Conservation (phyloP, 2,113 vertebrate species). For the Ancistrus triradiatus region DNA sequence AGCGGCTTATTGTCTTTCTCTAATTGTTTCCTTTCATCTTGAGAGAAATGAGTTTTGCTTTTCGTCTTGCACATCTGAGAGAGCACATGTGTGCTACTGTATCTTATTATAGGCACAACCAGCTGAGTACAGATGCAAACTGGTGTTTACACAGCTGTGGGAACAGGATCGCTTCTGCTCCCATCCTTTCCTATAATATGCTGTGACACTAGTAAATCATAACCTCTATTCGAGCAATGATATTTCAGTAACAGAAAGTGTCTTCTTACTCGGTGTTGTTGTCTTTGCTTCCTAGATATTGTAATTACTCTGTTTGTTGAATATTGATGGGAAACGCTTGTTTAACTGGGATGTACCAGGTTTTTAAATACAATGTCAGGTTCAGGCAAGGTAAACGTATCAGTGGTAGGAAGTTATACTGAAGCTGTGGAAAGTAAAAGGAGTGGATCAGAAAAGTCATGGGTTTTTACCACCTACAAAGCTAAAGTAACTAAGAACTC, state of each 20-base stretch:
- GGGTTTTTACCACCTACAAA: too few species aligned
- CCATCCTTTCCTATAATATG: conserved; percentile 12
- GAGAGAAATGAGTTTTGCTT: conserved; percentile 20
- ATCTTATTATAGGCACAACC: conserved; percentile 29
- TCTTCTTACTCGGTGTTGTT: too few species aligned
- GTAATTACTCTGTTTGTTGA: too few species aligned
- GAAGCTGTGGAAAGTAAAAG: too few species aligned
- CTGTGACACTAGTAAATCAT: neutral
- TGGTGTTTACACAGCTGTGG: conserved; percentile 35
- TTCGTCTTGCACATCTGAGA: conserved; percentile 18
- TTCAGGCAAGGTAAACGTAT: too few species aligned
- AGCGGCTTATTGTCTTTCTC: conserved; percentile 26
- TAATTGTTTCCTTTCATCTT: conserved; percentile 27
- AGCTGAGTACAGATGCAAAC: conserved; percentile 28
- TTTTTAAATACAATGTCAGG: too few species aligned
- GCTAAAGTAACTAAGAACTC: too few species aligned
- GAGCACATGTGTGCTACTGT: conserved; percentile 17
- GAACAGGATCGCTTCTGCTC: neutral
- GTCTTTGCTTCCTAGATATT: too few species aligned
- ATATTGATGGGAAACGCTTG: too few species aligned
- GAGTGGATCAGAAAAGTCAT: too few species aligned
- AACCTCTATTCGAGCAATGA: neutral
- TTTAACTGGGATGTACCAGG: too few species aligned
- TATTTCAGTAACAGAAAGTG: neutral
- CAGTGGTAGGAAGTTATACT: too few species aligned